Base-by-base conservation (phyloP, 1,140 invertebrate genomes). In the Gonatopus flavifemur region DNA sequence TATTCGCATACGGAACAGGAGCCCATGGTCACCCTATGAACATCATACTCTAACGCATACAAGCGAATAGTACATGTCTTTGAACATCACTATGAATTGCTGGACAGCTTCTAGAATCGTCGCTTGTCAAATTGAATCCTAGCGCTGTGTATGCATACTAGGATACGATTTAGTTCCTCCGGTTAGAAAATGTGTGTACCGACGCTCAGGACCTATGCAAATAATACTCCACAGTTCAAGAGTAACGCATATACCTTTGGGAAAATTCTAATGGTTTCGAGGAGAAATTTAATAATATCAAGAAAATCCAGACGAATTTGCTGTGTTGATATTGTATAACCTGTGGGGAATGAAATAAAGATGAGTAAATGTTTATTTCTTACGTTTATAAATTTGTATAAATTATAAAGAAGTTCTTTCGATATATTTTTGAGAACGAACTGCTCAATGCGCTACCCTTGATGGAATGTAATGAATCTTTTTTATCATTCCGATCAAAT, bases 241-340 rank as follows among this genome's bases (percentile, higher is more conserved):
- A 31, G 50, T 62, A 70, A 64, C 47, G 8, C 25, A 28, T 62
- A 70, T 47, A 67, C 58, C 53, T 59, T 51, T 66, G 62, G 55
- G 62, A 70, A 70, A 64, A 57, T 66, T 56, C 40, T 24, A 32
- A 56, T 47, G n/a, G n/a, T n/a, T n/a, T 28, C 16, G 10, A n/a
- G 15, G 25, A 28, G 32, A 57, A 37, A 49, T 61, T 60, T 52
- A 28, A 62, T 31, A 18, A 22, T 28, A 28, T 15, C 7, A 3
- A n/a, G n/a, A n/a, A n/a, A 7, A 7, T 28, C 25, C 25, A 28
- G 25, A 5, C 8, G 16, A 21, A 42, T 19, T 28, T 37, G n/a
- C n/a, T n/a, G n/a, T 7, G n/a, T 21, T 0, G 13, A 47, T n/a
- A n/a, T n/a, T n/a, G n/a, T n/a, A n/a, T n/a, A n/a, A n/a, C n/a